A percentile compares a stretch with the other conserved stretches of the same genome.
phyloP scores from a whole-genome alignment of 2,888 invertebrate species.

The Scaptomyza parva region DNA sequence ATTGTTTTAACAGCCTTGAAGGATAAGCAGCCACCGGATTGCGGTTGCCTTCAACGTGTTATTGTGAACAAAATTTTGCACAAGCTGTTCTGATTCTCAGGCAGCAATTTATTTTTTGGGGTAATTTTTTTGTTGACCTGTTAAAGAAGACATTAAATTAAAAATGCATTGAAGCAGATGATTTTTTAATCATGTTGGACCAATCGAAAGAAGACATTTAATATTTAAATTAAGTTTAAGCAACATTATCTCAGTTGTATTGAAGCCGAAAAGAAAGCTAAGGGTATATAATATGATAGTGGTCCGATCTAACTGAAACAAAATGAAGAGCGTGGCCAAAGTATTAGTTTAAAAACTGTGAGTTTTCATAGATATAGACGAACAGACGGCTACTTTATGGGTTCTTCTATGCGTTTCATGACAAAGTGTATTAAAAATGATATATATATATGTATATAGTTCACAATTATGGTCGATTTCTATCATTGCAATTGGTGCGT shows the following conservation, averaged over 20 bases:
- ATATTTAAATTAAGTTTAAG: background rate
- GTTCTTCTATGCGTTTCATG: no score
- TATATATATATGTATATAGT: no score
- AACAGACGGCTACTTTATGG: no score
- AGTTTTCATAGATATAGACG: no score
- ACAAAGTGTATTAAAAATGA: no score
- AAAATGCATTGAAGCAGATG: background rate
- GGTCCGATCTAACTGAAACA: no score
- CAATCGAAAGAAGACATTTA: background rate
- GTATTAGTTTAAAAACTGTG: no score
- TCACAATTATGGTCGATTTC: background rate
- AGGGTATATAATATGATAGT: no score
- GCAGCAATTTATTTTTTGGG: slow-evolving; percentile 1
- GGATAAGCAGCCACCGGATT: slow-evolving; percentile 69
- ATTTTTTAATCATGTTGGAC: slow-evolving; percentile 1
- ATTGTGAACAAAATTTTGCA: slow-evolving; percentile 51
- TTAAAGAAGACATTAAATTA: slow-evolving; percentile 19
- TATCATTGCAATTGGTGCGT: slow-evolving; percentile 3
- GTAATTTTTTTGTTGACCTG: slow-evolving; percentile 20
- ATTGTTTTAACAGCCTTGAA: slow-evolving; percentile 79
- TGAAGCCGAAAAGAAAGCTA: no score
- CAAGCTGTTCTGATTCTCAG: slow-evolving; percentile 22
- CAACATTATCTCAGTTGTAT: background rate
- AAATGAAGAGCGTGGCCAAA: no score
- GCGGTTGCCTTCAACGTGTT: slow-evolving; percentile 41